Evolutionary conservation across 2,888 invertebrate species (phyloP), one percentile per base, ranked within the genome.

Genomic region (Habroteleia sp.): DNA sequence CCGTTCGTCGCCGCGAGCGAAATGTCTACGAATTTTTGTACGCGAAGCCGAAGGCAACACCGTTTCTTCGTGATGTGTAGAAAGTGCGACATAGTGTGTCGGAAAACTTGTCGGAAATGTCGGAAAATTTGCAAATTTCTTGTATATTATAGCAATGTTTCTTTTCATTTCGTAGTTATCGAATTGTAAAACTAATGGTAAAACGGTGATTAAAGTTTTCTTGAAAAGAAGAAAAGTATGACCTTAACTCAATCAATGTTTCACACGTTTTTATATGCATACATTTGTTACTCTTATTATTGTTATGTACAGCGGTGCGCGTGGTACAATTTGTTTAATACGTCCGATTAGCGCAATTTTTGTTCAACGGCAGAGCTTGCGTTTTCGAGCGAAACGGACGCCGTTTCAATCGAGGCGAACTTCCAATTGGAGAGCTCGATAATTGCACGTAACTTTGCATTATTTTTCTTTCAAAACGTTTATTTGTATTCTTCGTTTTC

Each of bases 41-140:
- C 16, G 37, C 16, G 33, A 44, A 52, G 13, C 60, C 46, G 42
- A 54, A 74, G 74, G 74, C 69, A 74, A 74, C 68, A 74, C 74
- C 56, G 74, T 74, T 68, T 68, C 66, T 74, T 56, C 68, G 68
- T 66, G 68, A 56, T 74, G 63, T 56, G 74, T 74, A 74, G 68
- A 62, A 74, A 60, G 60, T 74, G 68, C 74, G 74, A 56, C 74
- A 50, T 74, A 74, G 48, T 46, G 66, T 60, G 60, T 66, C 66
- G 66, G 29, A 66, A 65, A 46, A 68, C 52, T n/a, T n/a, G n/a
- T n/a, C n/a, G n/a, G n/a, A n/a, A n/a, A n/a, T n/a, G n/a, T n/a
- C n/a, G n/a, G n/a, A n/a, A n/a, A 66, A 65, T 63, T 62, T 46
- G 44, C 66, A 60, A 56, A 56, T 68, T 62, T 62, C 74, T 74